Evolutionary conservation across 2,888 invertebrate genomes (phyloP).

Genomic region (Chrysopilus asiliformis): DNA sequence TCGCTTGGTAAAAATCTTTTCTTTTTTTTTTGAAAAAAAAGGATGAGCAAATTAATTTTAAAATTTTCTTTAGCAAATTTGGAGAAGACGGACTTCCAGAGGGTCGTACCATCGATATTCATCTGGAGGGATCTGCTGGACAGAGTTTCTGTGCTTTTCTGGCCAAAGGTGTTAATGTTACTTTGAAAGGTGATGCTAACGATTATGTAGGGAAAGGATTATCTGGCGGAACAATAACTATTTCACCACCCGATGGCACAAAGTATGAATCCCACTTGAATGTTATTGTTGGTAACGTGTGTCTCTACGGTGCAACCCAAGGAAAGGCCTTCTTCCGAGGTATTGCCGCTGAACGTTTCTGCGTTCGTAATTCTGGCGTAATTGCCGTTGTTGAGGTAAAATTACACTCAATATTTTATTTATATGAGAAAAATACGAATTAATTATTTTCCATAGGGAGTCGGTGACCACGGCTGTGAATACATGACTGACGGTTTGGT

Average conservation of each 20-base stretch:
- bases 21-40: neutral
- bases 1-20: slow-evolving; percentile 61
- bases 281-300: slow-evolving; percentile 96
- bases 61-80: slow-evolving; percentile 50
- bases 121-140: slow-evolving; percentile 84
- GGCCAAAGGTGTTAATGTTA: slow-evolving; percentile 76
- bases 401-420: too few species aligned
- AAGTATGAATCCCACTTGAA: slow-evolving; percentile 85
- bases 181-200: slow-evolving; percentile 92
- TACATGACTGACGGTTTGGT: slow-evolving; percentile 97
- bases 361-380: slow-evolving; percentile 95
- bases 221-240: slow-evolving; percentile 87
- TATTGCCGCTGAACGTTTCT: slow-evolving; percentile 95
- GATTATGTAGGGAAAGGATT: slow-evolving; percentile 96
- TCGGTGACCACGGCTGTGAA: slow-evolving; percentile 99
- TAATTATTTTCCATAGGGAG: slow-evolving; percentile 53
- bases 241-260: slow-evolving; percentile 78
- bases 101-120: slow-evolving; percentile 61
- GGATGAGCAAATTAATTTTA: slow-evolving; percentile 1
- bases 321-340: slow-evolving; percentile 92
- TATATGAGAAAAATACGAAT: too few species aligned
- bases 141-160: slow-evolving; percentile 99
- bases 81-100: slow-evolving; percentile 77
- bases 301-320: slow-evolving; percentile 91
- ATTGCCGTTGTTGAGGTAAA: slow-evolving; percentile 78